Conservation (phyloP, 2,888 invertebrate species). For the Tetheella fluctuosa region DNA sequence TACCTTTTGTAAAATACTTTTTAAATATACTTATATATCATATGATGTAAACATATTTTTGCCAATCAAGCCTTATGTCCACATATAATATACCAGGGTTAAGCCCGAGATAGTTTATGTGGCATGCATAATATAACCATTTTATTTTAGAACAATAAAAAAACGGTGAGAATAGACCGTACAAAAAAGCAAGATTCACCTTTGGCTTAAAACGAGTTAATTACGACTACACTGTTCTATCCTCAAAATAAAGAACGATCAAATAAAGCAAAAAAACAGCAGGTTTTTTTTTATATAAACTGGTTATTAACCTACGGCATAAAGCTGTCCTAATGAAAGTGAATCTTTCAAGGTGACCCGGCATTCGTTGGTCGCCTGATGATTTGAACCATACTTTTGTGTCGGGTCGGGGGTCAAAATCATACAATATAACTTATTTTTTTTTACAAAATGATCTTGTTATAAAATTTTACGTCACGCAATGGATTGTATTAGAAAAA, state of each 20-base stretch:
- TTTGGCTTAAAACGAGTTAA: neutral
- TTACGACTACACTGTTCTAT: neutral
- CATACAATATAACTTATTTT: slow-evolving; percentile 19
- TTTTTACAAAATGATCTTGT: neutral
- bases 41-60: too few relatives aligned
- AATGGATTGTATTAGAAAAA: neutral
- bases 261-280: neutral
- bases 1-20: too few relatives aligned
- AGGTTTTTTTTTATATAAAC: slow-evolving; percentile 9
- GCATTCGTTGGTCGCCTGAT: slow-evolving; percentile 24
- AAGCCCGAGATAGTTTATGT: too few relatives aligned
- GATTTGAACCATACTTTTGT: slow-evolving; percentile 17
- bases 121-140: too few relatives aligned
- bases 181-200: neutral
- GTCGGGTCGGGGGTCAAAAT: slow-evolving; percentile 32
- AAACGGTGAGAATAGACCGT: too few relatives aligned
- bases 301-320: slow-evolving; percentile 26
- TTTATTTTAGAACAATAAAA: too few relatives aligned
- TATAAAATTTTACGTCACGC: neutral
- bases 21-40: too few relatives aligned
- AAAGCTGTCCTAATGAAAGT: slow-evolving; percentile 39
- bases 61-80: too few relatives aligned
- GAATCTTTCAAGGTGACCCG: slow-evolving; percentile 44
- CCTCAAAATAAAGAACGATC: neutral
- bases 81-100: too few relatives aligned